A percentile compares a stretch with the other conserved stretches of the same genome.
These are phyloP conservation scores for Melanotaenia duboulayi DNA, from an alignment of 2,113 vertebrate genomes.

Conservation along the genomic window DNA sequence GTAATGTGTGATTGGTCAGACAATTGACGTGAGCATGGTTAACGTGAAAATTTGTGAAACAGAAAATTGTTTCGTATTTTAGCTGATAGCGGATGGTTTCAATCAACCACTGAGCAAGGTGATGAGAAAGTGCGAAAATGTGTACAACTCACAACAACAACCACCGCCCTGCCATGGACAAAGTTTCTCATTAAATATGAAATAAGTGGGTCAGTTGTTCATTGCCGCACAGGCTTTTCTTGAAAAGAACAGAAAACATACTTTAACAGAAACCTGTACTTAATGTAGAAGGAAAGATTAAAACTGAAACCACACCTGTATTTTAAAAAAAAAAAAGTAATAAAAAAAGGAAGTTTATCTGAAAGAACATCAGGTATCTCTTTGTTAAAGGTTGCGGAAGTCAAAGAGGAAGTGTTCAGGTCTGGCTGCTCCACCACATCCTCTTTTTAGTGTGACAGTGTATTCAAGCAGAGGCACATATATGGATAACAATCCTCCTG, in stretches of 20 bases:
- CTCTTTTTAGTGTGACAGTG: conserved; percentile 41
- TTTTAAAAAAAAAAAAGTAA: not conserved
- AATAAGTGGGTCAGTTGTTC: no score
- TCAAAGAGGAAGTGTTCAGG: conserved; percentile 31
- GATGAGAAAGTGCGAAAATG: no score
- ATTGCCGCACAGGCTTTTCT: conserved; percentile 6
- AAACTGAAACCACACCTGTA: conserved; percentile 27
- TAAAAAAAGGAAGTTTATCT: conserved; percentile 30
- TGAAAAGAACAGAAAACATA: not conserved
- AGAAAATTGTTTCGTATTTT: no score
- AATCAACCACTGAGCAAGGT: no score
- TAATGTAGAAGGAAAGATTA: not conserved
- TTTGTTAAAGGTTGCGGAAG: conserved; percentile 43
- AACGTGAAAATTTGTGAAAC: no score
- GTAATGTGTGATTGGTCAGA: no score
- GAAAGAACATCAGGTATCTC: conserved; percentile 24
- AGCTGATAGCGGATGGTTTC: no score
- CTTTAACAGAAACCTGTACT: not conserved
- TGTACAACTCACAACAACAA: no score
- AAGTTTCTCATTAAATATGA: no score
- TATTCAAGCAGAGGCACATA: not conserved
- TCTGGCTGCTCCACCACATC: conserved; percentile 53
- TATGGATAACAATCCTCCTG: not conserved
- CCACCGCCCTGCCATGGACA: no score
- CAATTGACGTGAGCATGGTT: no score